Base-by-base conservation (phyloP, 2,113 vertebrate species). In the Ramphastos sulfuratus region DNA sequence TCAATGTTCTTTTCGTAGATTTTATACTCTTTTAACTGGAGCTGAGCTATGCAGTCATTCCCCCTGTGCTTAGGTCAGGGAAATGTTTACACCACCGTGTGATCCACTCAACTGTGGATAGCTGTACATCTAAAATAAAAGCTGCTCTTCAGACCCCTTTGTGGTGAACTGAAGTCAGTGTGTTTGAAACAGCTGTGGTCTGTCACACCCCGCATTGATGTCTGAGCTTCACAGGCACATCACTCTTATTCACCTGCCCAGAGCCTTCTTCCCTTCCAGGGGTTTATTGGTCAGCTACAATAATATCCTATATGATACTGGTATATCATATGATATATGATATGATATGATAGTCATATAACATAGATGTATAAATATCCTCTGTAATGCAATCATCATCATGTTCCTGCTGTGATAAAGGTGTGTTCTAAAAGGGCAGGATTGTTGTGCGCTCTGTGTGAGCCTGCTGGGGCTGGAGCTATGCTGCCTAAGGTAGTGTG, bases 51-150 rank as follows among this genome's bases (percentile, higher is more conserved):
- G 0, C 10, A 35, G 52, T 82, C 16, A 17, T 76, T 50, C 9
- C 19, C 5, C 4, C 17, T 37, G 0, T 72, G 52, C 25, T 12
- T 30, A 17, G 7, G 21, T 52, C 0, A 0, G 15, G 25, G 31
- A 69, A 48, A 16, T 17, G 44, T 46, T 86, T 30, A 80, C 44
- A 35, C n/a, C 27, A 55, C 7, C 23, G 27, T 14, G 1, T 37
- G 42, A 50, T 44, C n/a, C 52, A 10, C 30, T 59, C 19, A 39
- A 11, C 56, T 92, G 39, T 10, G 24, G 46, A 16, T n/a, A 20
- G 18, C 60, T n/a, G 3, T 27, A n/a, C 37, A 5, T 28, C 11
- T 78, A 46, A 76, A 64, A 14, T 33, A 72, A 71, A 83, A 50
- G 54, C 31, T 15, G 1, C 33, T 1, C 19, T 54, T 15, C 3